These are phyloP conservation scores for Apoderus coryli DNA, from an alignment of 2,888 invertebrate genomes.

Conservation along the genomic window DNA sequence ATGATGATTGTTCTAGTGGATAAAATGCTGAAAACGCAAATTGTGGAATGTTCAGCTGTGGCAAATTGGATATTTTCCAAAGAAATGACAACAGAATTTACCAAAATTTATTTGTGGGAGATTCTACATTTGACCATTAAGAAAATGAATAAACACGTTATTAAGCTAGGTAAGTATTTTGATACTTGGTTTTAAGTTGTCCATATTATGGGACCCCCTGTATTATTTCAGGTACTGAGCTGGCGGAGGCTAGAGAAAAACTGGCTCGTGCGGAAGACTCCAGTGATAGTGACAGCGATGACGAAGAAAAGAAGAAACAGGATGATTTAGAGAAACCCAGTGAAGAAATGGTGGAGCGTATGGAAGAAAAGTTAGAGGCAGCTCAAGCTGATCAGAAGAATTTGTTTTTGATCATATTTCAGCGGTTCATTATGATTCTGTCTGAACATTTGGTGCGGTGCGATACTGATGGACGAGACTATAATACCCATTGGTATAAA, in stretches of 20 bases:
- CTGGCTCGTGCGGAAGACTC: constrained; percentile 70
- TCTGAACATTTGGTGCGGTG: constrained; percentile 89
- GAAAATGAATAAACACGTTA: constrained; percentile 93
- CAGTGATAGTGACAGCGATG: constrained; percentile 63
- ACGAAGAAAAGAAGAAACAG: constrained; percentile 30
- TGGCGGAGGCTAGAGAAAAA: constrained; percentile 75
- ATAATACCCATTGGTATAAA: constrained; percentile 89
- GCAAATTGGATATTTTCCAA: constrained; percentile 97
- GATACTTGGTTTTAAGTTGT: no score
- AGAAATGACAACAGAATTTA: constrained; percentile 83
- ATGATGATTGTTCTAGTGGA: constrained; percentile 95
- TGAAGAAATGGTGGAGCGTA: constrained; percentile 80
- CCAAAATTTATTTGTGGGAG: constrained; percentile 93
- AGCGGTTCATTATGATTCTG: constrained; percentile 94
- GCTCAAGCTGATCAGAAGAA: constrained; percentile 96
- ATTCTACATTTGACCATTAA: constrained; percentile 88
- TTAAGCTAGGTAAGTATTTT: no score
- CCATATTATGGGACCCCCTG: no score
- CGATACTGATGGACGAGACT: constrained; percentile 86
- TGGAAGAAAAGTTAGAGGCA: constrained; percentile 89
- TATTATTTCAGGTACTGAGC: no score
- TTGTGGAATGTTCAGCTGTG: constrained; percentile 92
- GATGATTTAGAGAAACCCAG: constrained; percentile 47
- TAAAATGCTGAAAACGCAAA: constrained; percentile 93
- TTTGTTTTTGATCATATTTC: constrained; percentile 91